Evolutionary conservation across 1,140 invertebrate species (phyloP), one percentile per base, ranked within the genome.

Genomic region (Metaphire vulgaris): DNA sequence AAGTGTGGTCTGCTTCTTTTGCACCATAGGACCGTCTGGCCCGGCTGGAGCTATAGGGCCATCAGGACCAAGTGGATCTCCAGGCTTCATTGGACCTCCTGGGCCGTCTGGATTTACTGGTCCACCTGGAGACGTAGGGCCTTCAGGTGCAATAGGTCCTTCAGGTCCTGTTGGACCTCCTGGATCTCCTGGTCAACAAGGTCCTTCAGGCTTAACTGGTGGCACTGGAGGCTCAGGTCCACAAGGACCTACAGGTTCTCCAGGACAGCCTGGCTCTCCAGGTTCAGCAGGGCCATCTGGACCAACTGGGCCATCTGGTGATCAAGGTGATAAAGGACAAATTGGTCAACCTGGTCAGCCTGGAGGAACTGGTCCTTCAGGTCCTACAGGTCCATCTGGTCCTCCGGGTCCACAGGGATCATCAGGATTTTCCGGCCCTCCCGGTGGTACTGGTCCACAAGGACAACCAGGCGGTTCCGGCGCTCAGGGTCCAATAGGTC

Each of bases 181-280:
- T 64, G 75, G 75, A 56, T 26, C 28, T 33, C 28, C 26, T 14
- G 75, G 75, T 1, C 79, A 80, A 26, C 70, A 79, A 69, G 86
- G 86, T 41, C 83, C 84, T 14, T 74, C 80, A n/a, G 86, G 86
- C 34, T 68, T 80, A 26, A 74, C 81, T 31, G 85, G 85, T 33
- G 82, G 83, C 31, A 80, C 80, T 77, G 85, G 85, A 33, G 56
- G 79, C 33, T 84, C 84, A 72, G 85, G 86, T 64, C 83, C 80
- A 70, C 82, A n/a, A 1, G 56, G 56, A 28, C 67, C n/a, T 14
- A 6, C 67, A 69, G 92, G 92, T 34, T 84, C 89, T 0, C 87
- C 89, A 76, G 91, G 92, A 65, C 81, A 90, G 70, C 91, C 92
- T 79, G 92, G 93, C 33, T 81, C 90, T 28, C 89, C 90, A 12